These are phyloP conservation scores for Cossypha heuglini DNA, from an alignment of 2,797 vertebrate genomes.

Conservation along the genomic window DNA sequence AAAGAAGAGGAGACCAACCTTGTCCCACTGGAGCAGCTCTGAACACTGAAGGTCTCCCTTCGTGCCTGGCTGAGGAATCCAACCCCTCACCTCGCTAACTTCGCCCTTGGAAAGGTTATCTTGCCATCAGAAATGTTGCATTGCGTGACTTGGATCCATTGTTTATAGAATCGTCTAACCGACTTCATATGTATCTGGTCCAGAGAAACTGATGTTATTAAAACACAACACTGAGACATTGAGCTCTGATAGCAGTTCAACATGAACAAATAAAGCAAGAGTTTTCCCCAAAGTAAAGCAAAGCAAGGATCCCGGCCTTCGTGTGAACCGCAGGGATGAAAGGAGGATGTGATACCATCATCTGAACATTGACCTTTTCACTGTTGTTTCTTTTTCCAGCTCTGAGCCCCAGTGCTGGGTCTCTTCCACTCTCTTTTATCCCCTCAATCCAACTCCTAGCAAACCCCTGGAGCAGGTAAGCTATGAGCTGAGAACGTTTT, in stretches of 20 bases:
- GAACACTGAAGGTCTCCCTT: slow-evolving; percentile 15
- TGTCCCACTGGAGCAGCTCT: background rate
- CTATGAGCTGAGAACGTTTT: slow-evolving; percentile 18
- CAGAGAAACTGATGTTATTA: slow-evolving; percentile 73
- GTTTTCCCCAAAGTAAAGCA: slow-evolving; percentile 72
- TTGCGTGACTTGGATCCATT: slow-evolving; percentile 73
- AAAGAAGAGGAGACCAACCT: background rate
- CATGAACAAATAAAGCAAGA: slow-evolving; percentile 77
- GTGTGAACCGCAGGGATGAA: slow-evolving; percentile 74
- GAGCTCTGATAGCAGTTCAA: slow-evolving; percentile 74
- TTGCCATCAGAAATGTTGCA: slow-evolving; percentile 64
- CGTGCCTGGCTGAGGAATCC: slow-evolving; percentile 48
- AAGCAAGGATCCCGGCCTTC: slow-evolving; percentile 69
- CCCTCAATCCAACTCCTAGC: slow-evolving; percentile 30
- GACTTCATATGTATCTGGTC: slow-evolving; percentile 76
- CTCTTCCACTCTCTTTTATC: slow-evolving; percentile 56
- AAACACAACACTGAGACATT: slow-evolving; percentile 73
- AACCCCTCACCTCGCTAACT: slow-evolving; percentile 50
- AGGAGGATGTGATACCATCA: slow-evolving; percentile 76
- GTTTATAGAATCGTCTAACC: slow-evolving; percentile 76
- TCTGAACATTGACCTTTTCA: slow-evolving; percentile 72
- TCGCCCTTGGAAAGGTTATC: slow-evolving; percentile 69
- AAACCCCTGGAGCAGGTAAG: slow-evolving; percentile 65
- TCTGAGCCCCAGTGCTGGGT: slow-evolving; percentile 34
- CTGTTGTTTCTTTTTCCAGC: slow-evolving; percentile 75